Percentiles rank a stretch among this genome's conserved stretches.
Evolutionary conservation across 2,888 invertebrate species (phyloP).

Genomic region (Eudemis profundana): DNA sequence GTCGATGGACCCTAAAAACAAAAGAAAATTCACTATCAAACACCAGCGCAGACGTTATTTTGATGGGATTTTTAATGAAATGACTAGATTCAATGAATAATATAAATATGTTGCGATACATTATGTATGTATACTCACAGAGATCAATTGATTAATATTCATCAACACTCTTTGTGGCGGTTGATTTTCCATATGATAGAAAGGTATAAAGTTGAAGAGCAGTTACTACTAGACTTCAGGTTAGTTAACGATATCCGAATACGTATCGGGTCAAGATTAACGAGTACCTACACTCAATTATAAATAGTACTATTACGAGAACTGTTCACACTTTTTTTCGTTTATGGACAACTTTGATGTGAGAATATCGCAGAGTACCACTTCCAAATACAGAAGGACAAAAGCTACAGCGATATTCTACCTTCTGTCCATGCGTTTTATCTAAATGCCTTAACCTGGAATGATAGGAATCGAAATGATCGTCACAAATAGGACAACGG

Average conservation of each 20-base stretch:
- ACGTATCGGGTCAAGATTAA: too few relatives aligned
- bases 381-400: slow-evolving; percentile 65
- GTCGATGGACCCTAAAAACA: slow-evolving; percentile 72
- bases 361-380: slow-evolving; percentile 68
- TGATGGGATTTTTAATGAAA: slow-evolving; percentile 17
- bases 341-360: slow-evolving; percentile 68
- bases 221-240: neutral
- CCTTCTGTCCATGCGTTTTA: slow-evolving; percentile 60
- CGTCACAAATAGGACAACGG: slow-evolving; percentile 66
- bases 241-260: neutral
- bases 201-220: neutral
- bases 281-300: too few relatives aligned
- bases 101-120: too few relatives aligned
- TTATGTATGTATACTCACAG: too few relatives aligned
- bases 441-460: slow-evolving; percentile 63
- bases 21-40: slow-evolving; percentile 68
- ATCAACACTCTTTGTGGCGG: neutral
- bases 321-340: slow-evolving; percentile 49
- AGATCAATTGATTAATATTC: too few relatives aligned
- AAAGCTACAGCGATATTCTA: slow-evolving; percentile 62
- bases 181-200: neutral
- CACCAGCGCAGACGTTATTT: slow-evolving; percentile 36
- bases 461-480: slow-evolving; percentile 63
- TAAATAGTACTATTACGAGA: neutral
- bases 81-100: neutral